These are phyloP conservation scores for Turritopsis rubra DNA, from an alignment of 30 jellyfish, hydroid and myxozoan genomes.

Conservation along the genomic window DNA sequence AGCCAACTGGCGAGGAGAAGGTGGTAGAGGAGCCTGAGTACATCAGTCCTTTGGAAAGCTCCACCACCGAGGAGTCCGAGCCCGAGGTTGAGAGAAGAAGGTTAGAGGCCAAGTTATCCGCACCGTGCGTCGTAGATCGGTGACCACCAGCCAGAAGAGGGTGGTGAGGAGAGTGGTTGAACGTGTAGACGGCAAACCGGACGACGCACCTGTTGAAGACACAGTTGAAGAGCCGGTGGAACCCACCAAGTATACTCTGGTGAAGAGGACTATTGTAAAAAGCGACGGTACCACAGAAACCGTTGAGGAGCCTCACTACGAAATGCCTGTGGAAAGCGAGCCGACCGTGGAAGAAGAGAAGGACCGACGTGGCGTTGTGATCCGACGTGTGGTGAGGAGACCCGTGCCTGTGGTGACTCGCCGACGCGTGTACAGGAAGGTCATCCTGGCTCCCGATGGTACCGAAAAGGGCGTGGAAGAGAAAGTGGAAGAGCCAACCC, in stretches of 20 bases:
- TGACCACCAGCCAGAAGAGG: slow-evolving; percentile 46
- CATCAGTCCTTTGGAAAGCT: slow-evolving; percentile 43
- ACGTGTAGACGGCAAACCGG: slow-evolving; percentile 52
- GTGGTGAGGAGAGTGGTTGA: slow-evolving; percentile 58
- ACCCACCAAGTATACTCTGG: slow-evolving; percentile 44
- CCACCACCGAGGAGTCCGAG: slow-evolving; percentile 59
- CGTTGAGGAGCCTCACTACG: slow-evolving; percentile 65
- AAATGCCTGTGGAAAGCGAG: slow-evolving; percentile 49
- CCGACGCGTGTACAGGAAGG: slow-evolving; percentile 53
- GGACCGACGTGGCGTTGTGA: slow-evolving; percentile 52
- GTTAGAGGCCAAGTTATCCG: slow-evolving; percentile 52
- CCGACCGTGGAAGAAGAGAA: slow-evolving; percentile 61
- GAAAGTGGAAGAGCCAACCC: slow-evolving; percentile 40
- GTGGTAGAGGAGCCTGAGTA: slow-evolving; percentile 69
- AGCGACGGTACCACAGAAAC: slow-evolving; percentile 41
- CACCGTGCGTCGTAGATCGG: slow-evolving; percentile 50
- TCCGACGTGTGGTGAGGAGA: slow-evolving; percentile 30
- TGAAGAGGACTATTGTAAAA: slow-evolving; percentile 33
- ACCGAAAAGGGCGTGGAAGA: slow-evolving; percentile 54
- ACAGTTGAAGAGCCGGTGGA: slow-evolving; percentile 50
- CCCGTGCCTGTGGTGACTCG: slow-evolving; percentile 47
- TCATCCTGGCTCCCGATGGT: slow-evolving; percentile 45
- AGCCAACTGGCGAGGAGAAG: slow-evolving; percentile 45
- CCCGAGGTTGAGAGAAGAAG: slow-evolving; percentile 40
- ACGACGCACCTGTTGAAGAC: slow-evolving; percentile 64